These are phyloP conservation scores for Xylota segnis DNA, from an alignment of 2,888 invertebrate genomes.

Conservation along the genomic window DNA sequence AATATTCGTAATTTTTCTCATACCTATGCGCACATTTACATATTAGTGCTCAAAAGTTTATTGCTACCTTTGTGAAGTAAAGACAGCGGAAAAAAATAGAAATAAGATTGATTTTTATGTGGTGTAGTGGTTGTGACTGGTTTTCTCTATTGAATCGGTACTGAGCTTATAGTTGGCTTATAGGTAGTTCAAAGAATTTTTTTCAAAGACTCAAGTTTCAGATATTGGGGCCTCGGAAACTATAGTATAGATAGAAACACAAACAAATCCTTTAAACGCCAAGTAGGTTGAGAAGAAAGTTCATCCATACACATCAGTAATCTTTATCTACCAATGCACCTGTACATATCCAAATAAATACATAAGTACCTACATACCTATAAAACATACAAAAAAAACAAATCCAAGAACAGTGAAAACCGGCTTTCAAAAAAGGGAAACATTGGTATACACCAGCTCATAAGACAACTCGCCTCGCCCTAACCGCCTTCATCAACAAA, in stretches of 20 bases:
- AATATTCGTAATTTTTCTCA: no score
- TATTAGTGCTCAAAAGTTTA: no score
- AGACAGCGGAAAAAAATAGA: no score
- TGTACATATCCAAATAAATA: background rate
- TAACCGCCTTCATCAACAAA: conserved; percentile 24
- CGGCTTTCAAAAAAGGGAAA: conserved; percentile 16
- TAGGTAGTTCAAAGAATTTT: no score
- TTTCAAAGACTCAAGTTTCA: no score
- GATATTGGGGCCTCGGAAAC: no score
- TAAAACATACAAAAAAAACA: background rate
- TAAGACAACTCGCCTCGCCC: background rate
- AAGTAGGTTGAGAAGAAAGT: background rate
- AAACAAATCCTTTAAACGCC: background rate
- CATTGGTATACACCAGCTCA: conserved; percentile 25
- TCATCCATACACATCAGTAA: background rate
- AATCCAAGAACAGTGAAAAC: conserved; percentile 21
- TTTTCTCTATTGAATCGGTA: no score
- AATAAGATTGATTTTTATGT: no score
- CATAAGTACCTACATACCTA: background rate
- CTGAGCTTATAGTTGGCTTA: no score
- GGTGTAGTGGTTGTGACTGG: no score
- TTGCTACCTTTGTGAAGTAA: no score
- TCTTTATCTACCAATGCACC: conserved; percentile 39
- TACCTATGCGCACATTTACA: no score
- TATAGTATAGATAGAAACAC: background rate